phyloP scores from a whole-genome alignment of 2,888 invertebrate species.

The Trisateles emortualis region DNA sequence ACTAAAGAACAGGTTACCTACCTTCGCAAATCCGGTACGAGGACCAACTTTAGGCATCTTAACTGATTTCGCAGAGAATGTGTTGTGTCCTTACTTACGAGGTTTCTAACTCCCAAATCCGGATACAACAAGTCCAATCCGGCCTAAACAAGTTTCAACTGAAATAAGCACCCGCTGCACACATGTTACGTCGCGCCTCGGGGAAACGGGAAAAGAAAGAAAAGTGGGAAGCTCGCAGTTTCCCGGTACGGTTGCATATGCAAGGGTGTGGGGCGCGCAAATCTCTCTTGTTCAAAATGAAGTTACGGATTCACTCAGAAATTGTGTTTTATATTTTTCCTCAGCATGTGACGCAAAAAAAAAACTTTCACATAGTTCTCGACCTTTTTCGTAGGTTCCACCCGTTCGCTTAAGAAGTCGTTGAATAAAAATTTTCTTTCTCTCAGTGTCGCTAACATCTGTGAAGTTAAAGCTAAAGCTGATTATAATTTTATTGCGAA shows the following conservation, averaged over 20 bases:
- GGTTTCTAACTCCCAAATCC: constrained; percentile 70
- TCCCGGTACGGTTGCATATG: constrained; percentile 70
- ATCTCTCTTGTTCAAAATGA: constrained; percentile 79
- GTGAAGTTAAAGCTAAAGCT: constrained; percentile 22
- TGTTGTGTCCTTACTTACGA: constrained; percentile 61
- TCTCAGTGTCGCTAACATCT: constrained; percentile 45
- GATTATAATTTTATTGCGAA: constrained; percentile 30
- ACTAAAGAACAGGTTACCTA: constrained; percentile 35
- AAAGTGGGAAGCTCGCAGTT: constrained; percentile 64
- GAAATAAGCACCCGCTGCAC: constrained; percentile 77
- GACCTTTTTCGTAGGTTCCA: constrained; percentile 55
- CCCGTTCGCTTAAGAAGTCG: constrained; percentile 43
- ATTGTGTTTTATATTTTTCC: constrained; percentile 78
- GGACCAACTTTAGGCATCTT: constrained; percentile 46
- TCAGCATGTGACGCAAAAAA: constrained; percentile 66
- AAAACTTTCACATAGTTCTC: constrained; percentile 70
- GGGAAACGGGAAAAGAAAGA: constrained; percentile 67
- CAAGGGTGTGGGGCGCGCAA: constrained; percentile 63
- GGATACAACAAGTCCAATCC: constrained; percentile 73
- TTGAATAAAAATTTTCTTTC: constrained; percentile 47
- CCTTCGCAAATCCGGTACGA: constrained; percentile 25
- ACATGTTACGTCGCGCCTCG: constrained; percentile 73
- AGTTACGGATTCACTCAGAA: constrained; percentile 78
- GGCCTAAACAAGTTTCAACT: constrained; percentile 77
- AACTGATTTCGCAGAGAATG: constrained; percentile 56